Evolutionary conservation across 2,888 invertebrate species (phyloP).

Genomic region (Drosophila sordidapex): DNA sequence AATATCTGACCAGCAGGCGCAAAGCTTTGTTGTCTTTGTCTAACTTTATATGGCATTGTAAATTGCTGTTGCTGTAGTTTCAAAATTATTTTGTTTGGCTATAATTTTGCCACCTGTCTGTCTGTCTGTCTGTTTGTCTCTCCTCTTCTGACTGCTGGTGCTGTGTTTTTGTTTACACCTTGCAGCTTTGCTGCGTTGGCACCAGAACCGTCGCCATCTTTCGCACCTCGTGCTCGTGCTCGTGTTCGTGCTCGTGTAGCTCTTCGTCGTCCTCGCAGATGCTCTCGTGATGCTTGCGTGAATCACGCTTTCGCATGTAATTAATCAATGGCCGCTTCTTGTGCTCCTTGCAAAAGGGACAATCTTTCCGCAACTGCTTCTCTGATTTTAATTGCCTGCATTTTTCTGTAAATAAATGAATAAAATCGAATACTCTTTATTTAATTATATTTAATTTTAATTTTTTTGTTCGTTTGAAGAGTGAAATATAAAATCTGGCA

Average conservation of each 20-base stretch:
- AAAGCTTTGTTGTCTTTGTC: conserved; percentile 46
- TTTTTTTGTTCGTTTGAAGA: neutral
- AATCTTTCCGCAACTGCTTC: conserved; percentile 84
- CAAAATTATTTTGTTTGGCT: conserved; percentile 25
- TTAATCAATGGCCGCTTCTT: conserved; percentile 86
- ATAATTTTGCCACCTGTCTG: conserved; percentile 39
- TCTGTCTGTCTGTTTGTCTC: conserved; percentile 36
- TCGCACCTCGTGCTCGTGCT: conserved; percentile 63
- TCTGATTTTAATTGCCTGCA: conserved; percentile 82
- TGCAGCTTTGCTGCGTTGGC: conserved; percentile 70
- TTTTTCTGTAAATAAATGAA: conserved; percentile 73
- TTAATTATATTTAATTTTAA: neutral
- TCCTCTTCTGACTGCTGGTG: conserved; percentile 29
- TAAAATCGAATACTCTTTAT: neutral
- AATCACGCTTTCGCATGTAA: conserved; percentile 83
- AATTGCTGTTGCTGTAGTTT: conserved; percentile 50
- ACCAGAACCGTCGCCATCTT: conserved; percentile 59
- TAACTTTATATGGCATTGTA: conserved; percentile 62
- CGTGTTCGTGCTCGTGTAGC: conserved; percentile 83
- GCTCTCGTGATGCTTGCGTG: conserved; percentile 85
- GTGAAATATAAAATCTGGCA: neutral
- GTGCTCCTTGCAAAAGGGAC: conserved; percentile 86
- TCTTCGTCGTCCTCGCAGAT: conserved; percentile 85
- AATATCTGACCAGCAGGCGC: conserved; percentile 35
- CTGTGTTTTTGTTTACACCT: conserved; percentile 46